Evolutionary conservation across 2,888 invertebrate genomes (phyloP), one percentile per base, ranked within the genome.

Genomic region (Argyresthia goedartella): DNA sequence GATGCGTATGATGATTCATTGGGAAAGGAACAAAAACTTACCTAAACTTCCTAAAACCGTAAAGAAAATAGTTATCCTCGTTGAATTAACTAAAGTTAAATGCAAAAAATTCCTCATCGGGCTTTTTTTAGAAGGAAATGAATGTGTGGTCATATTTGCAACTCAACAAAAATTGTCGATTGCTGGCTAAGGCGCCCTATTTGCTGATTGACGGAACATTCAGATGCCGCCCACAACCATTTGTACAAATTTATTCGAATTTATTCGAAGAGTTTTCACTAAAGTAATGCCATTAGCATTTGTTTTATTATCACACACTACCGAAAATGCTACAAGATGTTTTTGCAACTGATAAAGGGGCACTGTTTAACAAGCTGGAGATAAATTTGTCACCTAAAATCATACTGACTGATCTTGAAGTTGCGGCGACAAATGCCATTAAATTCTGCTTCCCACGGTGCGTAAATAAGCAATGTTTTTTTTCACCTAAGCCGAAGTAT

Each of bases 341-440:
- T 41, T 50, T 50, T 33, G 15, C 25, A 50, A 50, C 14, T 25
- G 9, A 8, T 42, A 11, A 41, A 42, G 16, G 25, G 13, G 25
- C 15, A 16, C 10, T 16, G 42, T 11, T 16, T 14, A 42, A 50
- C 25, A 35, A 14, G 4, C 33, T 25, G 11, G 16, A 50, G 13
- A 11, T 25, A 11, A 7, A 25, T 42, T 42, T 50, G 25, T 42
- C 6, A n/a, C 16, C 46, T 13, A 4, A 43, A 51, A 50, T 55
- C 9, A 52, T 52, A 33, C 16, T 55, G 8, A 55, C 55, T 8
- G 53, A 55, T 50, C 55, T 56, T 52, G 55, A 56, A 53, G 36
- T 25, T 11, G 53, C 56, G 13, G 54, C 53, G 42, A 53, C 53
- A 47, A 56, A 53, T 10, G 54, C 56, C 9, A 51, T 56, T 2